Evolutionary conservation across 2,797 vertebrate genomes (phyloP), one percentile per base, ranked within the genome.

Genomic region (Australoheros facetus): DNA sequence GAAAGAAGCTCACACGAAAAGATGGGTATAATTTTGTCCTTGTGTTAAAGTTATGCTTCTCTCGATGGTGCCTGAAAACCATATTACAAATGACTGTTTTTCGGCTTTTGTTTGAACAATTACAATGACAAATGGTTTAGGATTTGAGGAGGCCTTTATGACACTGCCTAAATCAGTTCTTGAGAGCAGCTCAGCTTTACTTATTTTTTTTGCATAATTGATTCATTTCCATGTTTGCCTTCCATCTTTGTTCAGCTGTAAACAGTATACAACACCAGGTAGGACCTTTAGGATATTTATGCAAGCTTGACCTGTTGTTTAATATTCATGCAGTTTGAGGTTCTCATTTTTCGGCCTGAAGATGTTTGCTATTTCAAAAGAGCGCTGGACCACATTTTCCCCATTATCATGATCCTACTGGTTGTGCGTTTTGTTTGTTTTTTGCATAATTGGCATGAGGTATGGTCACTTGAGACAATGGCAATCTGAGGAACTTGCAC

Each of bases 11-110:
- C 90, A 88, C 90, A 82, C 77, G 76, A 82, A 80, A 69, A 85
- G 80, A 53, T n/a, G 87, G 84, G 77, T 75, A 86, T 94, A 91
- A 90, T 91, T 82, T 74, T 85, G 85, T 92, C 90, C 88, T 91
- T 75, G 89, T 94, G 91, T 91, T 89, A 84, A 92, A 83, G 84
- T 81, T 80, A 42, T 55, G 76, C 80, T 75, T 86, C 84, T 77
- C 75, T 75, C 30, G 1, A 28, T 82, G 75, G 91, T 87, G 89
- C 89, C 69, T 84, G 73, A 90, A 85, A 81, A 42, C 71, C n/a
- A 6, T 42, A 57, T 79, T 84, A 74, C 74, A 85, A 85, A 83
- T 58, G 5, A 17, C 80, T 53, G 58, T 76, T 81, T 81, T 83
- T 86, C 48, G 85, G 71, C 56, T 82, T 82, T 74, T 53, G 70